Base-by-base conservation (phyloP, 2,113 vertebrate species). In the Tauraco erythrolophus region DNA sequence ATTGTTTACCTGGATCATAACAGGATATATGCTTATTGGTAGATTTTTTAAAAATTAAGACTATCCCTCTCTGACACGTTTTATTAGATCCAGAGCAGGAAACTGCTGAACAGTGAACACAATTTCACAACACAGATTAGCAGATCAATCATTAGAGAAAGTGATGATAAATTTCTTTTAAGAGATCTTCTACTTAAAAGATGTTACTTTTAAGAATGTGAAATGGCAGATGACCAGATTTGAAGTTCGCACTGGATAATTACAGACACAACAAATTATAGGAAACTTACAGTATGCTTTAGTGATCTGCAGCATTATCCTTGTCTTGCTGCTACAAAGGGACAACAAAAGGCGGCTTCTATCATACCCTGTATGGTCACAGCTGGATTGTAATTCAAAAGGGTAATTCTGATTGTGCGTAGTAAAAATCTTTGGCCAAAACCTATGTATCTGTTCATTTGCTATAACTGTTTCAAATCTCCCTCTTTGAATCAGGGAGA, bases 301-400 rank as follows among this genome's bases (percentile, higher is more conserved):
- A 64, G 43, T 35, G 45, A 82, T 30, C 35, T 60, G n/a, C 14
- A 88, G 80, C 48, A 37, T 8, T 69, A 82, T 43, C 48, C 70
- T 0, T 74, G 70, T 48, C 48, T 53, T n/a, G 30, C 33, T 88
- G 41, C 14, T n/a, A n/a, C 25, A 65, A 92, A 88, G 24, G 19
- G 46, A 57, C 89, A 95, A 95, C 30, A 93, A 95, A 92, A 89
- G 50, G 22, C 81, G 61, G 46, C 11, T 72, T 91, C 57, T 61
- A 17, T 60, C 41, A 45, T 11, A 78, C 10, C 37, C 14, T 22
- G 56, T 76, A 76, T 22, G 33, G 81, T 53, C 56, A 65, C 41
- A 62, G 60, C 30, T 60, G 54, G 61, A 77, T 60, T 84, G 70
- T 68, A 74, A 95, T 54, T 84, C 92, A 89, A 87, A 85, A 30